Evolutionary conservation across 2,888 invertebrate species (phyloP).

Genomic region (Dichetophora obliterata): DNA sequence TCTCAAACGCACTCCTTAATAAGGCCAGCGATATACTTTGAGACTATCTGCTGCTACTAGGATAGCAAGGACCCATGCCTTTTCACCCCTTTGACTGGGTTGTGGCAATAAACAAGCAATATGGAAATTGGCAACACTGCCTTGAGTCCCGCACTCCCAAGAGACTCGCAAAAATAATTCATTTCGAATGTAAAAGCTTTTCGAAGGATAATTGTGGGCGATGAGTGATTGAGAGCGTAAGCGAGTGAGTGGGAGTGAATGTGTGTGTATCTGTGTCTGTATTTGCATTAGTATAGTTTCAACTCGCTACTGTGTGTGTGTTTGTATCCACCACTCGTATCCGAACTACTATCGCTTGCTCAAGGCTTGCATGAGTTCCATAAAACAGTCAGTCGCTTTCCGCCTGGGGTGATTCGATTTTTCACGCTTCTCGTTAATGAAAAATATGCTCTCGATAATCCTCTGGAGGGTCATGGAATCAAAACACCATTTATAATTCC

Average conservation of each 20-base stretch:
- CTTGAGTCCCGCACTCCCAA: constrained; percentile 7
- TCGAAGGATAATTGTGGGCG: constrained; percentile 36
- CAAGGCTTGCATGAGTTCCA: not conserved
- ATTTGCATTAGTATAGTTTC: not conserved
- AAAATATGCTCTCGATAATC: constrained; percentile 29
- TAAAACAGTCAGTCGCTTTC: not conserved
- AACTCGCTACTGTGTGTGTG: not conserved
- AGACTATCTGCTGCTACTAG: not conserved
- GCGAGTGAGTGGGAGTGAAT: constrained; percentile 12
- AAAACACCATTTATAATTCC: constrained; percentile 35
- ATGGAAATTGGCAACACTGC: constrained; percentile 19
- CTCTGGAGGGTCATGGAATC: constrained; percentile 32
- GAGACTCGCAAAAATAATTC: constrained; percentile 19
- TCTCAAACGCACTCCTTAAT: not conserved
- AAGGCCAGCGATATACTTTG: not conserved
- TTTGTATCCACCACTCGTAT: not conserved
- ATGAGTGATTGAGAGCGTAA: constrained; percentile 23
- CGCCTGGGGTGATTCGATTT: constrained; percentile 17
- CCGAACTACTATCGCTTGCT: not conserved
- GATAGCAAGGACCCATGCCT: constrained; percentile 19
- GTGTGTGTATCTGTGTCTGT: not conserved
- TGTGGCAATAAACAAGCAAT: not conserved
- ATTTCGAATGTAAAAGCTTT: constrained; percentile 23
- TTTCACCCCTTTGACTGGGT: constrained; percentile 24
- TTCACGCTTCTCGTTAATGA: constrained; percentile 29